These are phyloP conservation scores for Griposia aprilina DNA, from an alignment of 2,888 invertebrate species.

Conservation along the genomic window DNA sequence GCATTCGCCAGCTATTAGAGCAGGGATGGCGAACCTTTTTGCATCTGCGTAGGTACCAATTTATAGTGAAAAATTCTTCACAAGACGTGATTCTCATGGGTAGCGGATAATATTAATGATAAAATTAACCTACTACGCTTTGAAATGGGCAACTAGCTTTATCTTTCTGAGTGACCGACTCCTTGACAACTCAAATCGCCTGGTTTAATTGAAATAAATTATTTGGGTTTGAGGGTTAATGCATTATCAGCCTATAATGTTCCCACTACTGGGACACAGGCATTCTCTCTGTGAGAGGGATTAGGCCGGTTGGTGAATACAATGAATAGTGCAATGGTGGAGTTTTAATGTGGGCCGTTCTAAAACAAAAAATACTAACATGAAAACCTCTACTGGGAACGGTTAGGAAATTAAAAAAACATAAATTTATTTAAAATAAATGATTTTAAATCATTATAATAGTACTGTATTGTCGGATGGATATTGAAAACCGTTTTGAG, in stretches of 20 bases:
- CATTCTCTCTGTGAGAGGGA: too few species aligned
- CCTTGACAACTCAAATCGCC: background rate
- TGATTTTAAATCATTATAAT: background rate
- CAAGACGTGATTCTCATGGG: background rate
- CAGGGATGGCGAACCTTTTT: conserved; percentile 28
- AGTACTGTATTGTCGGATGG: background rate
- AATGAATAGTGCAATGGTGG: background rate
- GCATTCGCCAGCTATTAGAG: conserved; percentile 39
- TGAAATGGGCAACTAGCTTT: background rate
- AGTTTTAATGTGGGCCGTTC: background rate
- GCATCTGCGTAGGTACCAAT: too few species aligned
- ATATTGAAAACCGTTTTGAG: background rate
- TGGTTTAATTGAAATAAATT: background rate
- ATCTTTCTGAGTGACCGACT: background rate
- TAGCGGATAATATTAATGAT: background rate
- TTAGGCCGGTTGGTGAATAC: background rate
- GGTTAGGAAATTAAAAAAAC: background rate
- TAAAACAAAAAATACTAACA: background rate
- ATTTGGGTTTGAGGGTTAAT: background rate
- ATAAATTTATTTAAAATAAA: background rate
- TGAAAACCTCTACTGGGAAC: background rate
- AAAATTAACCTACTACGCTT: background rate
- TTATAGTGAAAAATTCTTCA: background rate
- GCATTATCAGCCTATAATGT: background rate
- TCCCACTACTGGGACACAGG: background rate